Evolutionary conservation across 1,140 invertebrate species (phyloP), one percentile per base, ranked within the genome.

Genomic region (Pseudomyrmex sp.): DNA sequence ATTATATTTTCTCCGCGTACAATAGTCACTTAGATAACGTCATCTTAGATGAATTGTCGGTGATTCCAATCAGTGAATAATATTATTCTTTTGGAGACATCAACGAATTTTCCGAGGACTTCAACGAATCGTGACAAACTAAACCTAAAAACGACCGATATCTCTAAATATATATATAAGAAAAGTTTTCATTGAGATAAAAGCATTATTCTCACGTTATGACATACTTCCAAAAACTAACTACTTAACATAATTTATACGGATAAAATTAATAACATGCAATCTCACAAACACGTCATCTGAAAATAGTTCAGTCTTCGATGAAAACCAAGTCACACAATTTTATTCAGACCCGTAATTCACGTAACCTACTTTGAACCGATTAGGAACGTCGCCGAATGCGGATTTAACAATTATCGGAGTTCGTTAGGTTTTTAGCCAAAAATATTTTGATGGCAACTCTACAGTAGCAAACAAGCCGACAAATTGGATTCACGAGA

Each of bases 401-500:
- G 26, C n/a, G 13, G 23, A 23, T 56, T 56, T 23, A 18, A 50
- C 26, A 44, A 56, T 77, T 44, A 56, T 20, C 68, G 26, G 62
- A 77, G 62, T 59, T 70, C 0, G 26, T 46, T 46, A 48, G 35
- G 46, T 59, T 48, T 80, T 70, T 23, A 8, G 13, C 44, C 5
- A 61, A 69, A 52, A 18, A 73, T 75, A 85, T 85, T 77, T 48
- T 23, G 23, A 26, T 2, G 68, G 56, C 44, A 73, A 20, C 35
- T 79, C 87, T 52, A 58, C 70, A 72, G 77, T 79, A 85, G 89
- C 77, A 92, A 93, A 93, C 91, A 91, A 91, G 90, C 87, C 91
- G 89, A 91, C 89, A 93, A 93, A 93, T 93, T 90, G 90, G 90
- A 93, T 93, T 92, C 90, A 91, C 90, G 86, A 85, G 84, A 91